Evolutionary conservation across 2,888 invertebrate genomes (phyloP), one percentile per base, ranked within the genome.

Genomic region (Leptopilina myrica): DNA sequence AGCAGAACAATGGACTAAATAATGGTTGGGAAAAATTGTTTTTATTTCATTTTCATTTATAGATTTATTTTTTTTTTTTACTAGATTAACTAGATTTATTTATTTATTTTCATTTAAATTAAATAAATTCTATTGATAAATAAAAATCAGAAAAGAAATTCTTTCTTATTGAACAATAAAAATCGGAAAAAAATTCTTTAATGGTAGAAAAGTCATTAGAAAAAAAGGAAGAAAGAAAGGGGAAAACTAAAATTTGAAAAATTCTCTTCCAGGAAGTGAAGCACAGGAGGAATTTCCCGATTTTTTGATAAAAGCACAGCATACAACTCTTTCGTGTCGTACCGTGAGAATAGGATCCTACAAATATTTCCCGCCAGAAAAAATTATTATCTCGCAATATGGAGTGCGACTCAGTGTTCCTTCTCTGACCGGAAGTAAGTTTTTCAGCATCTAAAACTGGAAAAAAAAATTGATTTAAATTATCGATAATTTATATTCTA

Each of bases 321-420:
- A 93, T 78, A 94, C 94, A n/a, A 92, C 93, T 69, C 88, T 96
- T 11, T 92, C 93, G 20, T 97, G 97, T 91, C 94, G 96, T 84
- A 95, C 96, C 33, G 95, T 98, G 78, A 93, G 97, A 84, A 95
- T 98, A 89, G 98, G 98, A 59, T 96, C 97, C 20, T 96, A 96
- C 90, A 95, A 96, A 92, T 96, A 95, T 88, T 93, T 95, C 84
- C 95, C 97, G 43, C 93, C 93, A 81, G 95, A 96, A 89, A 94
- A 95, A 91, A 95, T 97, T 91, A 89, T 93, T 81, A 88, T 93
- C 66, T 92, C 93, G 2, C 87, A 92, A 20, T 88, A 86, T 79
- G 93, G 93, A 64, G 87, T 94, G 56, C 90, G 89, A 84, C 89
- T 93, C 59, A 87, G 87, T 59, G 90, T 93, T 75, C 93, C 93